Percentiles rank a stretch among this genome's conserved stretches.
Evolutionary conservation across 2,888 invertebrate species (phyloP).

Genomic region (Rhagonycha lutea): DNA sequence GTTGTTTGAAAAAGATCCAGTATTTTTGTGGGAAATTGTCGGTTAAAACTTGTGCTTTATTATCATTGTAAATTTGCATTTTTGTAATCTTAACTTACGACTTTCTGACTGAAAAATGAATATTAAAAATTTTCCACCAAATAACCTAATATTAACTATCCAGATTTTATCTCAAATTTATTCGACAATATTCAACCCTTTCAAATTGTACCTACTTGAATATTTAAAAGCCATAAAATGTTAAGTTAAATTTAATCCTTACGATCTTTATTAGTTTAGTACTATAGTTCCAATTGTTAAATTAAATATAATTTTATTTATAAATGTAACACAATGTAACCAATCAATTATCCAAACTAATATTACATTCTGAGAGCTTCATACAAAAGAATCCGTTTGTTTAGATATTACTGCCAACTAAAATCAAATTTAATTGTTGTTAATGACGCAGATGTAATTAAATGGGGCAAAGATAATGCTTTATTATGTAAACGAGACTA

Average conservation of each 20-base stretch:
- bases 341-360: not conserved
- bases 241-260: not conserved
- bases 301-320: not conserved
- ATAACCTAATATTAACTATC: not conserved
- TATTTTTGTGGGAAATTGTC: not conserved
- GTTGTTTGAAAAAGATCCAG: not conserved
- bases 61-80: too few relatives aligned
- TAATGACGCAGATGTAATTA: not conserved
- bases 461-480: not conserved
- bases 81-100: too few relatives aligned
- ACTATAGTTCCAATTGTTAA: not conserved
- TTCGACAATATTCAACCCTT: not conserved
- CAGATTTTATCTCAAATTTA: not conserved
- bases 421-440: not conserved
- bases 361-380: not conserved
- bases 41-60: not conserved
- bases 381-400: not conserved
- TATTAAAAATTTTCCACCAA: too few relatives aligned
- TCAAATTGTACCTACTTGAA: not conserved
- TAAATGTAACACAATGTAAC: not conserved
- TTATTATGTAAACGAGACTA: not conserved
- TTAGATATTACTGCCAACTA: not conserved
- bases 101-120: not conserved
- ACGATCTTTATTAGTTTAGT: not conserved
- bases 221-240: not conserved